Evolutionary conservation across 2,113 vertebrate genomes (phyloP).

Genomic region (Oreocharis arfaki): DNA sequence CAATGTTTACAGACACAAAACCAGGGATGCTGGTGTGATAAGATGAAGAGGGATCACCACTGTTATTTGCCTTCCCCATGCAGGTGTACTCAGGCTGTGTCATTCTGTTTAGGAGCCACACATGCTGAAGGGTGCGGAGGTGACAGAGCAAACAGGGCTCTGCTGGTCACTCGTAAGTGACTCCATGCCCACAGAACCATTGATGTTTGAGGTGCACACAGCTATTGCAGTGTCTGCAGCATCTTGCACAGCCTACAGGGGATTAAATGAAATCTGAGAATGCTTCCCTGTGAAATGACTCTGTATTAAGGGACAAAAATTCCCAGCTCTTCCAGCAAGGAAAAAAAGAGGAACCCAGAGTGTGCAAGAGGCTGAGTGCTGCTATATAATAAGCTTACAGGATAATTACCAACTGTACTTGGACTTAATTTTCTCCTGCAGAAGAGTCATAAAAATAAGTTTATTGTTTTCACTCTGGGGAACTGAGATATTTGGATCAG

Average conservation of each 20-base stretch:
- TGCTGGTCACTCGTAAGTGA: background rate
- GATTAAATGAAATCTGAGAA: background rate
- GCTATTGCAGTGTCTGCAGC: background rate
- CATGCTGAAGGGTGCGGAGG: background rate
- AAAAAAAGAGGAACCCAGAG: background rate
- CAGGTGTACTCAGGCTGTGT: background rate
- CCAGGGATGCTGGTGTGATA: background rate
- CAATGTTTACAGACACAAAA: background rate
- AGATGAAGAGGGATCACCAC: background rate
- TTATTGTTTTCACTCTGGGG: background rate
- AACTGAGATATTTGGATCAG: background rate
- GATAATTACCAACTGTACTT: background rate
- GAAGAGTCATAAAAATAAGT: background rate
- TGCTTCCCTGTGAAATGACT: background rate
- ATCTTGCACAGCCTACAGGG: background rate
- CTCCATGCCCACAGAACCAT: background rate
- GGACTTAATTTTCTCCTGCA: conserved; percentile 19
- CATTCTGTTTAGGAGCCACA: background rate
- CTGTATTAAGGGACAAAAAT: background rate
- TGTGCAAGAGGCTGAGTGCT: background rate
- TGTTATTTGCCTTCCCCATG: background rate
- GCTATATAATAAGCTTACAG: background rate
- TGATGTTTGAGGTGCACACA: background rate
- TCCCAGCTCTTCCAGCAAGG: background rate
- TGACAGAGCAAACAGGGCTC: background rate